Percentiles rank a stretch among this genome's conserved stretches.
Evolutionary conservation across 1,140 invertebrate species (phyloP).

Genomic region (Procambarus virginalis): DNA sequence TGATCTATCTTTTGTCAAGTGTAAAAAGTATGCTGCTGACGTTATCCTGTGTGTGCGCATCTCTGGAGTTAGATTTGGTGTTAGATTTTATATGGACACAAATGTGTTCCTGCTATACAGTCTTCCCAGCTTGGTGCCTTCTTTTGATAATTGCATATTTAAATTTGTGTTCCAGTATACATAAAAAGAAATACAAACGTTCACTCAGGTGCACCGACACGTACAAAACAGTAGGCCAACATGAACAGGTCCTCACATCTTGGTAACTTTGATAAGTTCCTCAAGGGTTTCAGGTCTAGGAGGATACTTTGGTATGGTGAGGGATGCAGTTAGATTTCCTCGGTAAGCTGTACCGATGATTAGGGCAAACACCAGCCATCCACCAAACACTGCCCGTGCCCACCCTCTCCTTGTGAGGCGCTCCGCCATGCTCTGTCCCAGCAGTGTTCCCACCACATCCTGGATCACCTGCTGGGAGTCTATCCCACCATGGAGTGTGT

Average conservation of each 20-base stretch:
- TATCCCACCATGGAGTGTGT: background rate
- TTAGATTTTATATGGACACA: too few relatives aligned
- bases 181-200: too few relatives aligned
- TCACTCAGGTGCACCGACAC: too few relatives aligned
- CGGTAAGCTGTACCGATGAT: constrained; percentile 35
- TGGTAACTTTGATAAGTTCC: constrained; percentile 14
- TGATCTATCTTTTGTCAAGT: too few relatives aligned
- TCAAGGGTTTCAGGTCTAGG: constrained; percentile 35
- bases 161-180: too few relatives aligned
- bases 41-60: too few relatives aligned
- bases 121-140: too few relatives aligned
- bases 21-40: too few relatives aligned
- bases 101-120: too few relatives aligned
- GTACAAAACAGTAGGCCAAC: background rate
- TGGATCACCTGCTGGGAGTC: background rate
- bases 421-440: constrained; percentile 30
- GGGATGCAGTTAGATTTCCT: constrained; percentile 45
- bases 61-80: too few relatives aligned
- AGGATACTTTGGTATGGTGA: constrained; percentile 44
- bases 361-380: constrained; percentile 45
- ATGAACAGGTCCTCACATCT: constrained; percentile 7
- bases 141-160: too few relatives aligned
- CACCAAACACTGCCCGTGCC: constrained; percentile 14
- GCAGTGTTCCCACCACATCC: constrained; percentile 25
- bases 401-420: background rate